These are phyloP conservation scores for Myocastor coypus DNA, from an alignment of 2,113 vertebrate species.

Conservation along the genomic window DNA sequence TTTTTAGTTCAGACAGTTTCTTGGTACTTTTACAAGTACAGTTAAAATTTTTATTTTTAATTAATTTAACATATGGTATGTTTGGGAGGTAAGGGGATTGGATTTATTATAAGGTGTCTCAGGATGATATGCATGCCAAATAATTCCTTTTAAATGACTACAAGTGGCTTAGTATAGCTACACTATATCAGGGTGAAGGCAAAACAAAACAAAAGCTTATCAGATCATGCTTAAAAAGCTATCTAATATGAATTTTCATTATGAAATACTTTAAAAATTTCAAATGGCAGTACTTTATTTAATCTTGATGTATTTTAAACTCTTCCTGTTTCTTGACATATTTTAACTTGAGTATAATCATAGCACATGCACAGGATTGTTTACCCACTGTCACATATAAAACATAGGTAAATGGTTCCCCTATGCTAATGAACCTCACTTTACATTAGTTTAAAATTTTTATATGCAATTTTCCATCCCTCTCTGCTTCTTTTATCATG, in stretches of 20 bases:
- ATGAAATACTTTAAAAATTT: conserved; percentile 13
- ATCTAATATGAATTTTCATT: neutral
- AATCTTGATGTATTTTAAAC: neutral
- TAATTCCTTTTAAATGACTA: conserved; percentile 57
- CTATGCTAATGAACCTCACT: conserved; percentile 25
- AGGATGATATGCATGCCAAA: conserved; percentile 45
- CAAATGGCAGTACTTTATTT: neutral
- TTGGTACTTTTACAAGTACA: conserved; percentile 63
- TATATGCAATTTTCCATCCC: conserved; percentile 1
- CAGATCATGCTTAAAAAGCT: neutral
- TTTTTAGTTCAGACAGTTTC: conserved; percentile 67
- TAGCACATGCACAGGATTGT: neutral
- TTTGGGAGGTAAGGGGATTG: conserved; percentile 59
- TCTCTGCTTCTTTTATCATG: conserved; percentile 61
- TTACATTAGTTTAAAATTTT: conserved; percentile 38
- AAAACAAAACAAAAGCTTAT: neutral
- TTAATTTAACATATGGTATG: conserved; percentile 78
- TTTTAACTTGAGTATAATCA: neutral
- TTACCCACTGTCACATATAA: neutral
- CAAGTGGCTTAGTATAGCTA: neutral
- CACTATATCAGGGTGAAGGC: neutral
- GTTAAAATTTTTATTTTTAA: conserved; percentile 77
- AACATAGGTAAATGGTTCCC: conserved; percentile 8
- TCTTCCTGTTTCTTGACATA: conserved; percentile 7
- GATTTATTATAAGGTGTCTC: conserved; percentile 72